Evolutionary conservation across 2,113 vertebrate species (phyloP).

Genomic region (Megaceryle torquata): DNA sequence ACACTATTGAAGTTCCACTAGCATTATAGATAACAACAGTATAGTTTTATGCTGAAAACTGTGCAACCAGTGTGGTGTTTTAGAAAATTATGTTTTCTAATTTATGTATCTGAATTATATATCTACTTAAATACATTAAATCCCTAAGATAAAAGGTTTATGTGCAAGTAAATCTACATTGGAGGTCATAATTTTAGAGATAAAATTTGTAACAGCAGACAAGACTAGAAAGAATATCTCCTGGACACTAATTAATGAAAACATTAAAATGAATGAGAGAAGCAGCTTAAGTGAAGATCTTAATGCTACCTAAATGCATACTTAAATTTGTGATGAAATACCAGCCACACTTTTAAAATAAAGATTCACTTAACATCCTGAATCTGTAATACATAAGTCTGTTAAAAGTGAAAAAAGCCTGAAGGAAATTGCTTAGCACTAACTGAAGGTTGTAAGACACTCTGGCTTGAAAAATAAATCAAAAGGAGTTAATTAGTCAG

Average conservation of each 20-base stretch:
- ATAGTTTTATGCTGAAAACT: neutral
- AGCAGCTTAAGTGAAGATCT: neutral
- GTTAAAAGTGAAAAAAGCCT: neutral
- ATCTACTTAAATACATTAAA: neutral
- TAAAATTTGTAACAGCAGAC: neutral
- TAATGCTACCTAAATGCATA: neutral
- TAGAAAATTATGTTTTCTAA: neutral
- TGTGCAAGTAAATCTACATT: neutral
- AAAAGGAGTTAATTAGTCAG: neutral
- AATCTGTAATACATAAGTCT: neutral
- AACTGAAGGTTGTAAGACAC: neutral
- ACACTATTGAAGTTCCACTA: neutral
- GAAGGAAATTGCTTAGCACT: neutral
- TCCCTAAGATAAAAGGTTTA: neutral
- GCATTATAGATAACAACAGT: neutral
- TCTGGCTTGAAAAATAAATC: neutral
- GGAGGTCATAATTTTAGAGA: neutral
- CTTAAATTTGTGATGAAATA: neutral
- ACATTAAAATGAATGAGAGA: neutral
- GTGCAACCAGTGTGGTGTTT: neutral
- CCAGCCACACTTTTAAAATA: neutral
- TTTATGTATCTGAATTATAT: neutral
- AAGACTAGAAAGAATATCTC: neutral
- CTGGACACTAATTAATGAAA: neutral
- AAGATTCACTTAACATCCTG: neutral